Evolutionary conservation across 2,113 vertebrate species (phyloP), one percentile per base, ranked within the genome.

Genomic region (Antennarius striatus): DNA sequence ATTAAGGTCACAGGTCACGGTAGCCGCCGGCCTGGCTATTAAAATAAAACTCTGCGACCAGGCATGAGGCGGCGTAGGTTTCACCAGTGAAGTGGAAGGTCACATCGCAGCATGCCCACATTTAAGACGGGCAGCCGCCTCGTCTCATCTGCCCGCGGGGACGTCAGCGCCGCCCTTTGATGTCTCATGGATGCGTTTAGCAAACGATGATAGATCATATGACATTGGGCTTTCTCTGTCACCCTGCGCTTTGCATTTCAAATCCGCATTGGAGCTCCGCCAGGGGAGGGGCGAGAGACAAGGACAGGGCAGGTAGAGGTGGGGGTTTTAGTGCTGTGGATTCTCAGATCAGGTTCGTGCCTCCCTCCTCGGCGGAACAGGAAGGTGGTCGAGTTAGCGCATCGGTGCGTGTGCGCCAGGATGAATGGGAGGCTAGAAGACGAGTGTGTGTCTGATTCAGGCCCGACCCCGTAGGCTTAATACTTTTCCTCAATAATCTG

Each of bases 241-340:
- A 83, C 77, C 79, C 72, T 77, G 72, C 63, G 75, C 60, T 90
- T 86, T 86, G 89, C 86, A 83, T 89, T 89, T 90, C 77, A 90
- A 89, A 89, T 90, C 69, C 79, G 71, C 82, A 71, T 79, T 80
- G 75, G 63, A 22, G 69, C 47, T 53, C 46, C 54, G 66, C 77
- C 15, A 14, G 43, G 6, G 46, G 22, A 22, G 39, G 13, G 52
- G 76, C 22, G 15, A 56, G 68, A 40, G 13, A 12, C 30, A 59
- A 0, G 50, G 15, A 46, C 64, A 67, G 15, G 17, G 40, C 8
- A 10, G 40, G 7, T 30, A 17, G 39, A 22, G 47, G 42, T 48
- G 28, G 32, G 32, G 32, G 7, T 7, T 36, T 36, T 36, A 36
- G 7, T 5, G 3, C 32, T 22, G 22, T 22, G 22, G 32, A 36